phyloP scores from a whole-genome alignment of 1,140 invertebrate genomes.

The Nebria ingens region DNA sequence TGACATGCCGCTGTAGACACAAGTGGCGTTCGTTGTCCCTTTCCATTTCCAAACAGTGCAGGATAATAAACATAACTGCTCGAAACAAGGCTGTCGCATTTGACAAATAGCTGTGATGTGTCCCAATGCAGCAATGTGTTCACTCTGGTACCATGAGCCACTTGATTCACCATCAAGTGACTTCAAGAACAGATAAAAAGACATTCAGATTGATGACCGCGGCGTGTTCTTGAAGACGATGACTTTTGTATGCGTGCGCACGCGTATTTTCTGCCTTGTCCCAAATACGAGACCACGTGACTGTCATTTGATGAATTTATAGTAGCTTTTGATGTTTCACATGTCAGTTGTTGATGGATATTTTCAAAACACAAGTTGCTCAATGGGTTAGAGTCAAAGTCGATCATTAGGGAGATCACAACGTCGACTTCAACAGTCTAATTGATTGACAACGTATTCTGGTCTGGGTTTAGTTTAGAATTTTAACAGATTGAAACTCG shows the following conservation, averaged over 20 bases:
- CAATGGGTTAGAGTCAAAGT: too few relatives aligned
- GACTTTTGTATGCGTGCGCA: neutral
- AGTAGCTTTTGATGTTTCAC: neutral
- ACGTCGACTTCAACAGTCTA: too few relatives aligned
- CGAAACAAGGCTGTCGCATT: neutral
- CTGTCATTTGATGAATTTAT: neutral
- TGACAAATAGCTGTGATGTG: neutral
- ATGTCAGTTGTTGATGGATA: neutral
- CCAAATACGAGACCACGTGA: too few relatives aligned
- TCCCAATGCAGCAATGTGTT: neutral
- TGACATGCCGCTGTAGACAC: neutral
- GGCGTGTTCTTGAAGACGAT: too few relatives aligned
- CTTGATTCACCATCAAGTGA: neutral
- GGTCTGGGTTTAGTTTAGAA: too few relatives aligned
- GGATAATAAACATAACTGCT: neutral
- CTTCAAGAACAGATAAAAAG: too few relatives aligned
- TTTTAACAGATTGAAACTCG: too few relatives aligned
- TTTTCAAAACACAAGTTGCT: too few relatives aligned
- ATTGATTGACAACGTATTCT: too few relatives aligned
- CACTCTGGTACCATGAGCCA: neutral
- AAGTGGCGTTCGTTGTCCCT: neutral
- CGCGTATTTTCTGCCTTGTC: too few relatives aligned
- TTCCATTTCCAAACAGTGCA: too few relatives aligned
- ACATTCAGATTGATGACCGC: neutral
- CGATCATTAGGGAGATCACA: too few relatives aligned